These are phyloP conservation scores for Abrostola triplasia DNA, from an alignment of 2,888 invertebrate genomes.

Conservation along the genomic window DNA sequence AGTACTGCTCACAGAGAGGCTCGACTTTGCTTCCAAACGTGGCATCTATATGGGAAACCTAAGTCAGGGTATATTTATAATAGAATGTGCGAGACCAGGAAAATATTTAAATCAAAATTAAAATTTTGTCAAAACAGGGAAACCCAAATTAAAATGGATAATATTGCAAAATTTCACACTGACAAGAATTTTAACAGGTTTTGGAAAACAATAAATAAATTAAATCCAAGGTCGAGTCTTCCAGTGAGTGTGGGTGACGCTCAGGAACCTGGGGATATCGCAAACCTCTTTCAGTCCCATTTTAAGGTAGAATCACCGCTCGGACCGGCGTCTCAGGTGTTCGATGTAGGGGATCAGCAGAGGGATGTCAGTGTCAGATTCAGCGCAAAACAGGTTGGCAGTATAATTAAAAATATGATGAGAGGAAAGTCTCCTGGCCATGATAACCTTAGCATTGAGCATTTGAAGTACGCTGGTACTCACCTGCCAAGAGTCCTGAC, in stretches of 20 bases:
- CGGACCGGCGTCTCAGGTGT: no score
- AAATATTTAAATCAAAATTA: slow-evolving; percentile 4
- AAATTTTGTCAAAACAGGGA: slow-evolving; percentile 1
- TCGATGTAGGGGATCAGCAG: background rate
- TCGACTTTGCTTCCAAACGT: background rate
- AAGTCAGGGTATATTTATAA: background rate
- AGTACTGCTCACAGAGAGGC: background rate
- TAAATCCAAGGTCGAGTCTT: background rate
- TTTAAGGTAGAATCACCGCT: slow-evolving; percentile 4
- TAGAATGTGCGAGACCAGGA: background rate
- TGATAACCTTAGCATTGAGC: background rate
- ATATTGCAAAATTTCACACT: background rate
- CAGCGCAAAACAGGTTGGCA: slow-evolving; percentile 1
- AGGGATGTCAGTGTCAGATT: slow-evolving; percentile 2
- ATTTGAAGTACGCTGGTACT: background rate
- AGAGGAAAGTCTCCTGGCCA: slow-evolving; percentile 11
- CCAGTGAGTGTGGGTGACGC: no score
- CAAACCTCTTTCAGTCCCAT: background rate
- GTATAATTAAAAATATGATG: background rate
- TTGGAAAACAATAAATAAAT: slow-evolving; percentile 9
- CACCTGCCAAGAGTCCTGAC: no score
- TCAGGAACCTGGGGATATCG: background rate
- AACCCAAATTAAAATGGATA: background rate
- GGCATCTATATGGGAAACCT: background rate
- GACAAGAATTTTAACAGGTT: slow-evolving; percentile 3